Base-by-base conservation (phyloP, 2,113 vertebrate genomes). In the Callipepla californica region DNA sequence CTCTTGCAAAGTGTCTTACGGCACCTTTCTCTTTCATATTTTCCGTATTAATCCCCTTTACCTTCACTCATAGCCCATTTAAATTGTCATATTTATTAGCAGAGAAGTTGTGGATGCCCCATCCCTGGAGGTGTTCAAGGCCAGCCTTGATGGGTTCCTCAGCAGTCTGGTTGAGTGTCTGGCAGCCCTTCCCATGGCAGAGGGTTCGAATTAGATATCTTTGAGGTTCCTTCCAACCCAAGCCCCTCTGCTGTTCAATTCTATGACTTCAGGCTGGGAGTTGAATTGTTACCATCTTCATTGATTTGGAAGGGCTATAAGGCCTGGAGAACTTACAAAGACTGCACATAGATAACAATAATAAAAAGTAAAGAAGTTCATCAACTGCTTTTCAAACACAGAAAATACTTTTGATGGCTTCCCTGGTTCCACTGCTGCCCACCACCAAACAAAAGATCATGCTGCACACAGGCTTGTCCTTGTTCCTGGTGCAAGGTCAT, bases 1-100 rank as follows among this genome's bases (percentile, higher is more conserved):
- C 32, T 69, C 36, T 83, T 80, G 44, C 34, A 80, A 62, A 63
- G 32, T 40, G 63, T 78, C 45, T 91, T 93, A 84, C 85, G 57
- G 55, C 40, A 57, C 26, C 19, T 42, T 51, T 61, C 10, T 61
- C 12, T 15, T 40, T 32, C 25, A 19, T n/a, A 9, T 74, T 73
- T 53, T 82, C 59, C 26, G 38, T 45, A 10, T 40, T 57, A 63
- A 50, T 21, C 18, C 21, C 2, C 23, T 89, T 28, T 11, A 15
- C 22, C 11, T 87, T 69, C 67, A 53, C 40, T 68, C n/a, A 12
- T 30, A n/a, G 13, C 13, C 23, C 74, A 51, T 79, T 51, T 8
- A 65, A 66, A 47, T 50, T 78, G 28, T 67, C 58, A 17, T 45
- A 15, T 28, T 26, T 61, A 36, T 63, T 51, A 66, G 14, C 51